Percentiles rank a stretch among this genome's conserved stretches.
These are phyloP conservation scores for Panopea generosa DNA, from an alignment of 2,888 invertebrate genomes.

Conservation along the genomic window DNA sequence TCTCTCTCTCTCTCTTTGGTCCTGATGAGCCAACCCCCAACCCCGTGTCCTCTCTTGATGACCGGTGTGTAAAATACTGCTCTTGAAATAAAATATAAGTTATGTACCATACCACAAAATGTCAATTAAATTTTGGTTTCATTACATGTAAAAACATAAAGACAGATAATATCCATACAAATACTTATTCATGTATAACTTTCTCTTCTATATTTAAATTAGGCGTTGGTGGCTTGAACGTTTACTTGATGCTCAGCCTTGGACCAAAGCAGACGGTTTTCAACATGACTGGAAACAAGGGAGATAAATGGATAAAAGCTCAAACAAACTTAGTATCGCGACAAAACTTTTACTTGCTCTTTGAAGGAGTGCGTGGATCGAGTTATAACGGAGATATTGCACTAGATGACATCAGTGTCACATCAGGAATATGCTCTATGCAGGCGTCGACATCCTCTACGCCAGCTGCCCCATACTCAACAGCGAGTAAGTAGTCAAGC, in stretches of 20 bases:
- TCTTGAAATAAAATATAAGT: too few species aligned
- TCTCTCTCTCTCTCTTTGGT: conserved; percentile 16
- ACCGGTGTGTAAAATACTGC: too few species aligned
- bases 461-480: conserved; percentile 60
- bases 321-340: conserved; percentile 61
- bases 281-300: conserved; percentile 71
- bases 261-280: conserved; percentile 62
- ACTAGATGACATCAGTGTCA: conserved; percentile 71
- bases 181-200: too few species aligned
- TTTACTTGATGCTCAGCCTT: conserved; percentile 59
- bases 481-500: conserved; percentile 66
- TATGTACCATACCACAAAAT: too few species aligned
- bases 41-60: too few species aligned
- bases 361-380: conserved; percentile 76
- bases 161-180: too few species aligned
- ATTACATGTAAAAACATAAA: too few species aligned
- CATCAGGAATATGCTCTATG: conserved; percentile 68
- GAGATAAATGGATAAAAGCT: conserved; percentile 72
- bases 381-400: conserved; percentile 77
- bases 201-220: too few species aligned
- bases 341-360: conserved; percentile 67
- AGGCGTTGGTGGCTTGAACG: conserved; percentile 76
- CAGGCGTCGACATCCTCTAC: conserved; percentile 63
- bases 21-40: too few species aligned
- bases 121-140: too few species aligned